These are phyloP conservation scores for Aythya baeri DNA, from an alignment of 2,113 vertebrate species.

Conservation along the genomic window DNA sequence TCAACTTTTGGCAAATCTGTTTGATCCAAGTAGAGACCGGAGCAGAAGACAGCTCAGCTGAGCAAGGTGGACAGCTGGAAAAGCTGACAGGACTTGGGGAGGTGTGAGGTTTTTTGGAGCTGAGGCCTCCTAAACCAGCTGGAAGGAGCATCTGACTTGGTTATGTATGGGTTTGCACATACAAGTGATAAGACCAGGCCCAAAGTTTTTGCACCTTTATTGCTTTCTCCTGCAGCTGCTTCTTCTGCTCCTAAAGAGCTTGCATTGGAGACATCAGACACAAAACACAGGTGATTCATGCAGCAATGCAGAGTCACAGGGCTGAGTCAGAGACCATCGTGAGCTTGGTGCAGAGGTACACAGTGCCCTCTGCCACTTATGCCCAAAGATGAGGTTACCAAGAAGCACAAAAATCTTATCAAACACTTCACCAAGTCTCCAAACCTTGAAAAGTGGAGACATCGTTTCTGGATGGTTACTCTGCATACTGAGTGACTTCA, in stretches of 20 bases:
- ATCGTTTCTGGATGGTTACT: not conserved
- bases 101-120: not conserved
- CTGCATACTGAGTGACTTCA: not conserved
- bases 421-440: not conserved
- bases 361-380: not conserved
- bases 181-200: not conserved
- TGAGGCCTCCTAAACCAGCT: not conserved
- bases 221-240: not conserved
- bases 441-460: not conserved
- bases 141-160: not conserved
- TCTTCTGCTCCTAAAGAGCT: not conserved
- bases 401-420: not conserved
- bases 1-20: not conserved
- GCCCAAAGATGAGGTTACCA: not conserved
- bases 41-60: not conserved
- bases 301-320: not conserved
- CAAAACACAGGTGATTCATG: not conserved
- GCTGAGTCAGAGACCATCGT: not conserved
- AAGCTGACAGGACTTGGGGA: rapidly evolving
- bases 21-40: rapidly evolving
- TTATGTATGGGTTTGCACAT: not conserved
- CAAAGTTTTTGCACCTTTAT: not conserved
- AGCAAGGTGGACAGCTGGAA: not conserved
- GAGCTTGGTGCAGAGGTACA: not conserved
- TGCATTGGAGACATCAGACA: not conserved